Evolutionary conservation across 2,113 vertebrate species (phyloP), one percentile per base, ranked within the genome.

Genomic region (Notarius quadriscutis): DNA sequence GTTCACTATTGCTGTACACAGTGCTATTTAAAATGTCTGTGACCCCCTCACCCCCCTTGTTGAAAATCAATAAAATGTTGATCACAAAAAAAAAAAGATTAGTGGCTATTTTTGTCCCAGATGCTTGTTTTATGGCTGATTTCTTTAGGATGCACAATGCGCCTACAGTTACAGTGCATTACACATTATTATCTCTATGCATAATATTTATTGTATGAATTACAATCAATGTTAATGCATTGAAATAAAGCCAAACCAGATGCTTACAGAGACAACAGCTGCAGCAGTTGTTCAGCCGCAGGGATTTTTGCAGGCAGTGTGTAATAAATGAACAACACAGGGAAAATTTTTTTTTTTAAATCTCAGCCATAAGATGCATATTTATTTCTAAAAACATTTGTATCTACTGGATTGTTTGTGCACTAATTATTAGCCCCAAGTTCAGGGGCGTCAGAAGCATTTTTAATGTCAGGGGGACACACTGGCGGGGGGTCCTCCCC

Each of bases 211-310:
- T 18, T 85, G 14, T 41, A 57, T 75, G 69, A 62, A 60, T 62
- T 75, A 63, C 7, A 51, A 1, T 51, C 25, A 60, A 57, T 51
- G 48, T 25, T 41, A 41, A 41, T 41, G 50, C 12, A 15, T 22
- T 74, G 6, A 30, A 34, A 71, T 9, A 34, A 34, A 51, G 11
- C 50, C 74, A 75, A 72, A 60, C 53, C 84, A 85, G 30, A 62
- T 63, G 14, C 71, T 75, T 53, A 84, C 34, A 30, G 55, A 50
- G 30, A 50, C 55, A 75, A 75, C 69, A 84, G 83, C 83, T 85
- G 84, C 71, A 60, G 14, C 11, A 41, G 11, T 50, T 77, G 41
- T 77, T 50, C 34, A 41, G 34, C 41, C 34, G 5, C 22, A 27
- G 53, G 34, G 71, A 58, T 58, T 34, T 8, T 14, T 57, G 11